A percentile compares a stretch with the other conserved stretches of the same genome.
Conservation (phyloP, 2,888 invertebrate species). For the Oligia strigilis region DNA sequence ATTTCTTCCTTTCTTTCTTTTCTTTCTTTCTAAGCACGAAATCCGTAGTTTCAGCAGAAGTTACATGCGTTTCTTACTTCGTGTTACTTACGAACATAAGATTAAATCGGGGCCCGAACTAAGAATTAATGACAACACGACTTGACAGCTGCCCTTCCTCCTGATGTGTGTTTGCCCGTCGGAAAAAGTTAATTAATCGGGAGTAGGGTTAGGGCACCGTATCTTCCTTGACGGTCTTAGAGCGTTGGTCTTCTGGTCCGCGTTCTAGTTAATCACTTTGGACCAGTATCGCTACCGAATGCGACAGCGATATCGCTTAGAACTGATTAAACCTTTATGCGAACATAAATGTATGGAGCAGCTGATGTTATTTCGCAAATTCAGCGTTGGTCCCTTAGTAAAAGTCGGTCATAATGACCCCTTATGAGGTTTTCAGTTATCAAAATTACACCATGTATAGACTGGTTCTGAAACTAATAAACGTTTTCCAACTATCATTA, state of each 20-base stretch:
- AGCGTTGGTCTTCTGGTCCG: too few species aligned
- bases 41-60: too few species aligned
- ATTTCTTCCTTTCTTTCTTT: too few species aligned
- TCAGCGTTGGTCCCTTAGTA: not conserved
- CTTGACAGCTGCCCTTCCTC: too few species aligned
- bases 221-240: not conserved
- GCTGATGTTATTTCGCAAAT: not conserved
- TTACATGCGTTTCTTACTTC: too few species aligned
- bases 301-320: not conserved
- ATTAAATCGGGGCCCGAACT: too few species aligned
- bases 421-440: not conserved
- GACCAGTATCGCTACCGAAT: not conserved
- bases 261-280: too few species aligned
- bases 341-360: not conserved
- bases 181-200: too few species aligned
- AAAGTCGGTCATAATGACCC: not conserved
- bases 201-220: not conserved
- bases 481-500: not conserved
- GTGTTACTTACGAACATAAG: too few species aligned
- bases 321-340: not conserved
- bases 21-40: too few species aligned
- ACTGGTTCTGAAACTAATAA: not conserved
- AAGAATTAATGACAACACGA: too few species aligned
- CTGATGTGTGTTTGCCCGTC: too few species aligned
- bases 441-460: not conserved